phyloP scores from a whole-genome alignment of 2,113 vertebrate species.

The Melanostigma gelatinosum region DNA sequence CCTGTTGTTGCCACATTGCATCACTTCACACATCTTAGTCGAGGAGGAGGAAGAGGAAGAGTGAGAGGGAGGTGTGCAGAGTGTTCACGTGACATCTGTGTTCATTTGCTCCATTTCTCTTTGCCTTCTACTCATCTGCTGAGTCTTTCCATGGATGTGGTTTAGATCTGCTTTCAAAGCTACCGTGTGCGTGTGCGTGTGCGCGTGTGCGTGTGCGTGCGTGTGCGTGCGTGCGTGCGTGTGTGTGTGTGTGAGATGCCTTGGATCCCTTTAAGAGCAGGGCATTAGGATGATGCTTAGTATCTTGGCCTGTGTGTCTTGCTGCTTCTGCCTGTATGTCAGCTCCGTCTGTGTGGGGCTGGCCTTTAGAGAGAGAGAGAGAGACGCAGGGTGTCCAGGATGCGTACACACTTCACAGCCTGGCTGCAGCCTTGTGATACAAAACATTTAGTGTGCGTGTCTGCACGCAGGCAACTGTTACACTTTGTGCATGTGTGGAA shows the following conservation, averaged over 20 bases:
- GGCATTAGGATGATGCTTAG: constrained; percentile 69
- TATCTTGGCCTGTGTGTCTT: constrained; percentile 67
- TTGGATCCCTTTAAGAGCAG: constrained; percentile 61
- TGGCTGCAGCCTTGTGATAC: constrained; percentile 55
- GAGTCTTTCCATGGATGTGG: constrained; percentile 19
- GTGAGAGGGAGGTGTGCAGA: constrained; percentile 40
- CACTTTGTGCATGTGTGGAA: constrained; percentile 42
- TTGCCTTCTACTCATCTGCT: constrained; percentile 19
- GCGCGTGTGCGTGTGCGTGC: too few species aligned
- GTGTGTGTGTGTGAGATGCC: constrained; percentile 33
- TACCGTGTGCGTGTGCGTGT: not conserved
- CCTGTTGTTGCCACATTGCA: constrained; percentile 77
- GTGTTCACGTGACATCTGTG: constrained; percentile 54
- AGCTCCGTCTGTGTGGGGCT: constrained; percentile 52
- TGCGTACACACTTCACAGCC: constrained; percentile 63
- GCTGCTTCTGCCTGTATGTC: constrained; percentile 69
- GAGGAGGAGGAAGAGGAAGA: constrained; percentile 27
- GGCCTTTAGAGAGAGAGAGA: constrained; percentile 44
- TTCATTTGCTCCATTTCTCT: constrained; percentile 59
- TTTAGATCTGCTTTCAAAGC: constrained; percentile 44
- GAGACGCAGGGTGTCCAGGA: constrained; percentile 67
- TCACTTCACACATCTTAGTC: constrained; percentile 71
- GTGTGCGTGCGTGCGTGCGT: too few species aligned
- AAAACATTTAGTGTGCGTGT: constrained; percentile 35
- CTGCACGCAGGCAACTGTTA: constrained; percentile 39